Evolutionary conservation across 2,113 vertebrate species (phyloP).

Genomic region (Odocoileus hemionus): DNA sequence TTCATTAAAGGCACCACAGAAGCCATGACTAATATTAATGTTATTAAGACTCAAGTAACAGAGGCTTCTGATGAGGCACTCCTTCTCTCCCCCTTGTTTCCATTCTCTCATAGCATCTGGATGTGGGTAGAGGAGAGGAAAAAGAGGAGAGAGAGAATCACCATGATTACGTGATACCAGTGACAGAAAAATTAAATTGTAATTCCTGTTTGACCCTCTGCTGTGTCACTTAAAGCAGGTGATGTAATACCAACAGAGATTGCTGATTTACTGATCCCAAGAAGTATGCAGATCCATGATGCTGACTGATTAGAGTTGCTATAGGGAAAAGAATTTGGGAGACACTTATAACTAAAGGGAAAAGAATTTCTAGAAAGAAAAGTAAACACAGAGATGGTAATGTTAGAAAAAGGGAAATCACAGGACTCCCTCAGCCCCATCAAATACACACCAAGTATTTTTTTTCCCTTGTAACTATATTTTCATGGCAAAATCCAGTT

Average conservation of each 20-base stretch:
- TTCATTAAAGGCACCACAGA: background rate
- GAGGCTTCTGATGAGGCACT: background rate
- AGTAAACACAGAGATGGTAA: background rate
- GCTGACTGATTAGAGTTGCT: background rate
- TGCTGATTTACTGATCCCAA: background rate
- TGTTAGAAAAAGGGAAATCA: background rate
- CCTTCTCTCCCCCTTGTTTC: background rate
- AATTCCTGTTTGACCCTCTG: background rate
- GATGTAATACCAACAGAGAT: background rate
- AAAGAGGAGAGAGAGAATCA: background rate
- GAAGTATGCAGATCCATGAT: background rate
- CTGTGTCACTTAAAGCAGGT: background rate
- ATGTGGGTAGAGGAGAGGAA: background rate
- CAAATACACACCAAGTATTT: background rate
- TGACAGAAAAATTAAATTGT: conserved; percentile 8
- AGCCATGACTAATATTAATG: background rate
- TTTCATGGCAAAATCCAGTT: background rate
- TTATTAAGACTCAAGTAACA: background rate
- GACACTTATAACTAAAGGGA: background rate
- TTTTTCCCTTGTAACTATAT: background rate
- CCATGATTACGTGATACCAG: background rate
- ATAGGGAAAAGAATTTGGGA: background rate
- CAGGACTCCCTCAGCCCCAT: background rate
- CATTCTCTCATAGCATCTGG: background rate
- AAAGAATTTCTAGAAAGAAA: background rate